Evolutionary conservation across 1,140 invertebrate genomes (phyloP).

Genomic region (Holotrichia oblita): DNA sequence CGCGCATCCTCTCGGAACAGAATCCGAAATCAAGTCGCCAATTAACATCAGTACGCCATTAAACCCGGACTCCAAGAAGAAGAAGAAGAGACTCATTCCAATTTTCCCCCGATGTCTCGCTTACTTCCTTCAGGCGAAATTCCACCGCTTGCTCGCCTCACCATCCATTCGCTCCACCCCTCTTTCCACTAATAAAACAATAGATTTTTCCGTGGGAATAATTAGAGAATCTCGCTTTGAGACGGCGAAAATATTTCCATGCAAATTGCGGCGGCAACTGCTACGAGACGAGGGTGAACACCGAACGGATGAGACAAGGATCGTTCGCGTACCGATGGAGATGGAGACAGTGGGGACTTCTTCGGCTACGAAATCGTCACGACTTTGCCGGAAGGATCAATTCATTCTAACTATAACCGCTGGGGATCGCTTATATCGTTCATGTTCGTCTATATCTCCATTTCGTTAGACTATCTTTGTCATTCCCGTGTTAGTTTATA

Average conservation of each 20-base stretch:
- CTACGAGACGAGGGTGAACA: not conserved
- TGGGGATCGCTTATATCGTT: too few relatives aligned
- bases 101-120: not conserved
- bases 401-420: too few relatives aligned
- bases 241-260: not conserved
- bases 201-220: constrained; percentile 3
- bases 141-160: not conserved
- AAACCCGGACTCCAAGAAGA: not conserved
- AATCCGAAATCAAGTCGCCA: constrained; percentile 1
- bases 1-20: not conserved
- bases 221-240: constrained; percentile 1
- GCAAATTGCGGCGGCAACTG: not conserved
- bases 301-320: too few relatives aligned
- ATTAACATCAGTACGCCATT: constrained; percentile 9
- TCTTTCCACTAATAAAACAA: constrained; percentile 10
- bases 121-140: not conserved
- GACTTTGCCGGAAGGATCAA: too few relatives aligned
- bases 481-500: too few relatives aligned
- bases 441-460: too few relatives aligned
- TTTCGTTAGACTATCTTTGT: too few relatives aligned
- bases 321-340: too few relatives aligned
- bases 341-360: too few relatives aligned
- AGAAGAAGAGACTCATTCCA: not conserved
- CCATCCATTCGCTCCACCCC: not conserved
- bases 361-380: too few relatives aligned